Base-by-base conservation (phyloP, 2,888 invertebrate genomes). In the Laspeyria flexula region DNA sequence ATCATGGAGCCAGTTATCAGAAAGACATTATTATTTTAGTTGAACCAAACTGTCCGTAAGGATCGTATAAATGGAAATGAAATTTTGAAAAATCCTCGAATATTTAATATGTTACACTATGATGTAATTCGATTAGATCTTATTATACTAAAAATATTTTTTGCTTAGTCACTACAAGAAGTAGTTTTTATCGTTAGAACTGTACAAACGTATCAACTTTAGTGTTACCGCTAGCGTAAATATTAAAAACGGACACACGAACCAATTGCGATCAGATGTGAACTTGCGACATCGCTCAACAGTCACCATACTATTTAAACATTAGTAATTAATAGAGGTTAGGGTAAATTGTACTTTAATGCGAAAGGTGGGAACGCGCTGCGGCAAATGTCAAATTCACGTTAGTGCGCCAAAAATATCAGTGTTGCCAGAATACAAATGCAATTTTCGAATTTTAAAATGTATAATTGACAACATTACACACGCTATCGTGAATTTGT, bases 111-210 rank as follows among this genome's bases (percentile, higher is more conserved):
- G 77, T 77, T 88, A 88, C 89, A 90, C 86, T 91, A 90, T 83
- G 79, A 88, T 86, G 87, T 90, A 90, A 90, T 92, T 92, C 92
- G 90, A 90, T 90, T 90, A 90, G 91, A 90, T 88, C 90, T 91
- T 90, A 91, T 73, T 78, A 86, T 86, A 85, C 90, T 90, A 88
- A 89, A 85, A 91, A 90, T 90, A 88, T 89, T 88, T 90, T 81
- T 90, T 83, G 89, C 90, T 90, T 90, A 90, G 71, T 79, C 69
- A 71, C 92, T 91, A 91, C 86, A 84, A 90, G 88, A 90, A 87
- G 86, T 89, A 76, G 72, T 76, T 73, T 76, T 79, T 88, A 88
- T 80, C 80, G 86, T 89, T 88, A 86, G 88, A 90, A 89, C 91
- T 92, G 92, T 91, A 92, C 91, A 92, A 90, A 91, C 88, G 84